Evolutionary conservation across 2,797 vertebrate species (phyloP).

Genomic region (Vultur gryphus): DNA sequence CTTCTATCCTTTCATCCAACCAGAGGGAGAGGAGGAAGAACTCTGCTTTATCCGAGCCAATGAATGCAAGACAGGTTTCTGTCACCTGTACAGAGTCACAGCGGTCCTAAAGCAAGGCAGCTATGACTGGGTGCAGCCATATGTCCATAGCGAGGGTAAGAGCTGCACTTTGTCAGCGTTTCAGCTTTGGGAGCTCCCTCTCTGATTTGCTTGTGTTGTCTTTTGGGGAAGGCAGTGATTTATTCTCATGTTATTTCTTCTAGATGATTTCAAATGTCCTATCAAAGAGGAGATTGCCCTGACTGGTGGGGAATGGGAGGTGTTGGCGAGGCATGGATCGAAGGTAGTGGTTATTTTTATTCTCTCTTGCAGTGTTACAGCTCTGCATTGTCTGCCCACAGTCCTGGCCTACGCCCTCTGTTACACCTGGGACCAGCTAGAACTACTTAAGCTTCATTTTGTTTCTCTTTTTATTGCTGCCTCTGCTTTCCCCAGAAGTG

Average conservation of each 20-base stretch:
- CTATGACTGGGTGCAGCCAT: conserved; percentile 78
- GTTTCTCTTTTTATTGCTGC: conserved; percentile 51
- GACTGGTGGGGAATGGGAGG: conserved; percentile 91
- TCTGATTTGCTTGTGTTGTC: not conserved
- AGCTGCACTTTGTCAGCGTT: rapidly evolving
- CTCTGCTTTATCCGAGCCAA: conserved; percentile 87
- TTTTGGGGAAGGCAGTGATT: not conserved
- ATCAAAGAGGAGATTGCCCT: conserved; percentile 86
- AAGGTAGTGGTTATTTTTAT: conserved; percentile 76
- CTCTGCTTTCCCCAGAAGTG: conserved; percentile 35
- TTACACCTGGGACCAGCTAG: not conserved
- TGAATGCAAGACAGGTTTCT: conserved; percentile 89
- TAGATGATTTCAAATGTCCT: conserved; percentile 88
- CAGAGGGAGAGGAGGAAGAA: conserved; percentile 81
- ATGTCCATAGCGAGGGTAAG: conserved; percentile 76
- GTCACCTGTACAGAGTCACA: conserved; percentile 89
- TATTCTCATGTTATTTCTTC: not conserved
- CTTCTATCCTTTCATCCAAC: conserved; percentile 88
- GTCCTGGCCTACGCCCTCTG: not conserved
- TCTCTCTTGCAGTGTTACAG: not conserved
- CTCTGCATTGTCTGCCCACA: conserved; percentile 2
- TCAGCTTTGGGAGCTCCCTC: not conserved
- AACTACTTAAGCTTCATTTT: conserved; percentile 52
- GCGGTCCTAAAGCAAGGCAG: conserved; percentile 74
- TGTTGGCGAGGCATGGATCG: conserved; percentile 87